Percentiles rank a stretch among this genome's conserved stretches.
Evolutionary conservation across 2,888 invertebrate species (phyloP).

Genomic region (Lathronympha strigana): DNA sequence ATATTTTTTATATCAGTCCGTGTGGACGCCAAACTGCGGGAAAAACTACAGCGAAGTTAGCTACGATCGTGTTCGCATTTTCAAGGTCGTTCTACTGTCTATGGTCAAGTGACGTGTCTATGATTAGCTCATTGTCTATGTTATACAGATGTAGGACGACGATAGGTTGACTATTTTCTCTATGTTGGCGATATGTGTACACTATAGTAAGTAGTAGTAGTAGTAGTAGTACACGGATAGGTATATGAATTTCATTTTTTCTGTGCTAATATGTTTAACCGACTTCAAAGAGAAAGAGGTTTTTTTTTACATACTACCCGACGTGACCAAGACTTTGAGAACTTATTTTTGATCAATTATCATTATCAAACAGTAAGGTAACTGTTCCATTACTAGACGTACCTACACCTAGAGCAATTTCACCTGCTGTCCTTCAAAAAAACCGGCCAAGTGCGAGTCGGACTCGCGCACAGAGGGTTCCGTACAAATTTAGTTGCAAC

Average conservation of each 20-base stretch:
- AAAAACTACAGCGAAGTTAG: constrained; percentile 82
- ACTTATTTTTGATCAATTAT: no score
- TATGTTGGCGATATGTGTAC: constrained; percentile 1
- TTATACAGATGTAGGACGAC: constrained; percentile 10
- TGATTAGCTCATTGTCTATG: constrained; percentile 43
- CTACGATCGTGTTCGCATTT: constrained; percentile 55
- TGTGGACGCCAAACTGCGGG: constrained; percentile 83
- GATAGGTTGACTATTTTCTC: not conserved
- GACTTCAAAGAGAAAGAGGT: not conserved
- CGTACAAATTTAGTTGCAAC: no score
- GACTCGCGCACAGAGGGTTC: no score
- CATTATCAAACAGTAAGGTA: no score
- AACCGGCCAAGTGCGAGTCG: no score
- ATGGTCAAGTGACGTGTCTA: constrained; percentile 54
- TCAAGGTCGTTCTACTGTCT: constrained; percentile 68
- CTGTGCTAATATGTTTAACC: no score
- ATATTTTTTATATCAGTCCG: constrained; percentile 72
- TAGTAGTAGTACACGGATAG: no score
- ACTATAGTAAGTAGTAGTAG: not conserved
- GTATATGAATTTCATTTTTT: no score
- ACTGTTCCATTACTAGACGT: not conserved
- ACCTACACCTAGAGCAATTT: no score
- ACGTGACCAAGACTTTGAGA: no score
- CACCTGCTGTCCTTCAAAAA: no score
- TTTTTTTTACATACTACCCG: not conserved